Conservation (phyloP, 2,113 vertebrate species). For the Loxodonta africana region DNA sequence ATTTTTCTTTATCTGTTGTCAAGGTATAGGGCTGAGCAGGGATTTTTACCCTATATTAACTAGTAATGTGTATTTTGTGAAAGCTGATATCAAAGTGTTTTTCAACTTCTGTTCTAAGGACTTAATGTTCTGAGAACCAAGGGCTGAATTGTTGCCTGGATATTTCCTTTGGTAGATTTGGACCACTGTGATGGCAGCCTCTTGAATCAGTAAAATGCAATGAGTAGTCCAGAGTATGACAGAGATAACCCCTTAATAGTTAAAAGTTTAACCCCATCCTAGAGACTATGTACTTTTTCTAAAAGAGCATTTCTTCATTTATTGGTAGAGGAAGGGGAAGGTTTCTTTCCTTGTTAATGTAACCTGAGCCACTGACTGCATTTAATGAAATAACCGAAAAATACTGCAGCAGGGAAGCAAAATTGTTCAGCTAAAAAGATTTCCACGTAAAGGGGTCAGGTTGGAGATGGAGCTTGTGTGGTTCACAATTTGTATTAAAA, state of each 20-base stretch:
- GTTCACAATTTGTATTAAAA: not conserved
- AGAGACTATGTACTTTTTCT: not conserved
- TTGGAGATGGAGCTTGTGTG: not conserved
- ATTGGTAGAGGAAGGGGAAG: not conserved
- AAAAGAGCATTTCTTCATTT: slow-evolving; percentile 23
- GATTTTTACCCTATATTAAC: not conserved
- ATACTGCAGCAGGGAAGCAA: not conserved
- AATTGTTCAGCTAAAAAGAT: not conserved
- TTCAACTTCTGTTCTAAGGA: not conserved
- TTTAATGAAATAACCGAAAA: slow-evolving; percentile 27
- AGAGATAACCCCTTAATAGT: not conserved
- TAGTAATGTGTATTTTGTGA: not conserved
- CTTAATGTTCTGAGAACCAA: not conserved
- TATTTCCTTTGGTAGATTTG: not conserved
- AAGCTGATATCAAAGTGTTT: not conserved
- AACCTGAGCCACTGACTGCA: not conserved
- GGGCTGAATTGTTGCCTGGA: not conserved
- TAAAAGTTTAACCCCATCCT: not conserved
- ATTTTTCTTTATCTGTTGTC: not conserved
- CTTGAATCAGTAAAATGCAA: not conserved
- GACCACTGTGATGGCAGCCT: not conserved
- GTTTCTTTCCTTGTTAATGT: not conserved
- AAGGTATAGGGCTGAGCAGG: not conserved
- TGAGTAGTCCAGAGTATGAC: not conserved
- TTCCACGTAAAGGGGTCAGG: not conserved